A percentile compares a stretch with the other conserved stretches of the same genome.
These are phyloP conservation scores for Actenoides hombroni DNA, from an alignment of 2,113 vertebrate genomes.

Conservation along the genomic window DNA sequence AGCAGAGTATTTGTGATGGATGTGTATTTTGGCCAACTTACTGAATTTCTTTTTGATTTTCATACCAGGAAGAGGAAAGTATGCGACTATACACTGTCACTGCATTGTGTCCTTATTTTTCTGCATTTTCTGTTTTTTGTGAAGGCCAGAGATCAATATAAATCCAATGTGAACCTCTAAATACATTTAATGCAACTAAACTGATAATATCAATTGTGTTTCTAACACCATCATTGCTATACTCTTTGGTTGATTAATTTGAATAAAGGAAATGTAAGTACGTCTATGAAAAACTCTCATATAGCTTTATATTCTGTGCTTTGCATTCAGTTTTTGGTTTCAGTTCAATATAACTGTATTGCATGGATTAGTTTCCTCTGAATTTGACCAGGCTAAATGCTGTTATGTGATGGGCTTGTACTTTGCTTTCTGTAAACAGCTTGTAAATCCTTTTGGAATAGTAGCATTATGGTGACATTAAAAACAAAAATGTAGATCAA, in stretches of 20 bases:
- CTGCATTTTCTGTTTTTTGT: neutral
- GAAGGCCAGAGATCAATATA: neutral
- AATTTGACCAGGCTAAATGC: neutral
- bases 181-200: neutral
- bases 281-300: neutral
- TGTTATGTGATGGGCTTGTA: constrained; percentile 28
- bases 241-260: neutral
- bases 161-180: neutral
- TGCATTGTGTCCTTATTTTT: neutral
- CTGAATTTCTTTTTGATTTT: neutral
- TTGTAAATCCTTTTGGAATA: constrained; percentile 55
- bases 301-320: neutral
- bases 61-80: neutral
- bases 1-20: neutral
- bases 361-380: constrained; percentile 40
- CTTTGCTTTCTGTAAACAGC: constrained; percentile 37
- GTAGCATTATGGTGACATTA: constrained; percentile 30
- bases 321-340: neutral
- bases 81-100: neutral
- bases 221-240: neutral
- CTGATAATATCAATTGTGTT: neutral
- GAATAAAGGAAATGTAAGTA: neutral
- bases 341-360: neutral
- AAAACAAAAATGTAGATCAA: constrained; percentile 35
- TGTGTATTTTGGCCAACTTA: neutral